phyloP scores from a whole-genome alignment of 2,888 invertebrate species.

The Netelia virgata region DNA sequence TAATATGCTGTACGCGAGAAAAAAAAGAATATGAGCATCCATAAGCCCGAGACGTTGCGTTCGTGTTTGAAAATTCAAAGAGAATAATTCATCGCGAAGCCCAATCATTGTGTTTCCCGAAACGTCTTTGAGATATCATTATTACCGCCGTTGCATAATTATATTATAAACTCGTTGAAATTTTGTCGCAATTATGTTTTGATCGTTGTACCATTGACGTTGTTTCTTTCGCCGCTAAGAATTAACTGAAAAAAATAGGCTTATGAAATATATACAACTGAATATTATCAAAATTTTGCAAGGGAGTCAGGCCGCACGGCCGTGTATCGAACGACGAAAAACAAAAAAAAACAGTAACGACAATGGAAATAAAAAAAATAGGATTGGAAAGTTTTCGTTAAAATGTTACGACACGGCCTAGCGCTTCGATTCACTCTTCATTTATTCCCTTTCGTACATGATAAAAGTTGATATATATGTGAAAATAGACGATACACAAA shows the following conservation, averaged over 20 bases:
- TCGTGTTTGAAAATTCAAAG: not conserved
- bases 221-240: constrained; percentile 2
- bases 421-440: not conserved
- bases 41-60: not conserved
- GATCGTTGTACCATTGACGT: constrained; percentile 18
- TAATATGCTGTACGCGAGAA: constrained; percentile 5
- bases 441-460: too few species aligned
- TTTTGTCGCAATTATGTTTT: not conserved
- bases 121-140: not conserved
- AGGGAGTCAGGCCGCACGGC: not conserved
- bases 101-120: constrained; percentile 13
- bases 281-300: constrained; percentile 27
- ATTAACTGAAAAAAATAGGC: constrained; percentile 24
- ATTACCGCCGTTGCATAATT: not conserved
- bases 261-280: constrained; percentile 55
- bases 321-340: not conserved
- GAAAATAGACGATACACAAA: too few species aligned
- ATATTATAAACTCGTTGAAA: not conserved
- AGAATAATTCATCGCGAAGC: not conserved
- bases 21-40: constrained; percentile 2
- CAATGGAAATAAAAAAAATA: not conserved
- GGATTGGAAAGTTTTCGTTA: not conserved
- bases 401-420: not conserved
- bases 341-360: not conserved
- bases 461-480: too few species aligned